Evolutionary conservation across 2,888 invertebrate species (phyloP).

Genomic region (Capitulum mitella): DNA sequence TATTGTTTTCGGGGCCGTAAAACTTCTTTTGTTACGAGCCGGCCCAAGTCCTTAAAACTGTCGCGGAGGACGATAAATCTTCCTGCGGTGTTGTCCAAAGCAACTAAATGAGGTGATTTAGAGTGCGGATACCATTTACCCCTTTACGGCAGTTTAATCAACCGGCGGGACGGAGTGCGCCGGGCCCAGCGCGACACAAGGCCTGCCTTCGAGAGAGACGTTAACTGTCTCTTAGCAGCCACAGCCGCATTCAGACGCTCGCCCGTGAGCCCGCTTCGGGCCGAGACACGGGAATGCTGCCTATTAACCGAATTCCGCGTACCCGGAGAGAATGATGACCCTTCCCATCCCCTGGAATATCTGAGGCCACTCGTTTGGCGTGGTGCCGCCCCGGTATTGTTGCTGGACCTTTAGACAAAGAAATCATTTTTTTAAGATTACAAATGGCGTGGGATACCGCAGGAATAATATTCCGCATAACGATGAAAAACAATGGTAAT

Average conservation of each 20-base stretch:
- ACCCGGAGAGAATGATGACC: no score
- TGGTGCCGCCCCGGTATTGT: no score
- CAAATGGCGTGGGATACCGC: neutral
- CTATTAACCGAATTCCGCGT: no score
- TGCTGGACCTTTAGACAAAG: no score
- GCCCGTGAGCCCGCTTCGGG: neutral
- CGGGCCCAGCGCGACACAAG: neutral
- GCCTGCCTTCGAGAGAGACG: neutral
- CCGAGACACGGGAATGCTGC: neutral
- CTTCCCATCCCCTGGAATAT: no score
- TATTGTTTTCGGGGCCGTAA: conserved; percentile 13
- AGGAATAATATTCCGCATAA: no score
- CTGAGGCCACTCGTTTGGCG: no score
- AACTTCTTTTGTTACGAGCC: conserved; percentile 8
- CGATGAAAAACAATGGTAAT: no score
- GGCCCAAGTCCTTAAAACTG: conserved; percentile 2
- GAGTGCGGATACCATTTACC: neutral
- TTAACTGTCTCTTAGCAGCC: no score
- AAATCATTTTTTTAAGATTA: no score
- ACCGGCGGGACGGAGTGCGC: neutral
- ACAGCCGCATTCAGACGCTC: no score
- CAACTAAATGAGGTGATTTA: neutral
- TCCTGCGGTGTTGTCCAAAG: conserved; percentile 12
- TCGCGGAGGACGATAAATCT: neutral
- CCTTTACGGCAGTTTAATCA: conserved; percentile 17